Evolutionary conservation across 2,888 invertebrate genomes (phyloP).

Genomic region (Epirrhoe alternata): DNA sequence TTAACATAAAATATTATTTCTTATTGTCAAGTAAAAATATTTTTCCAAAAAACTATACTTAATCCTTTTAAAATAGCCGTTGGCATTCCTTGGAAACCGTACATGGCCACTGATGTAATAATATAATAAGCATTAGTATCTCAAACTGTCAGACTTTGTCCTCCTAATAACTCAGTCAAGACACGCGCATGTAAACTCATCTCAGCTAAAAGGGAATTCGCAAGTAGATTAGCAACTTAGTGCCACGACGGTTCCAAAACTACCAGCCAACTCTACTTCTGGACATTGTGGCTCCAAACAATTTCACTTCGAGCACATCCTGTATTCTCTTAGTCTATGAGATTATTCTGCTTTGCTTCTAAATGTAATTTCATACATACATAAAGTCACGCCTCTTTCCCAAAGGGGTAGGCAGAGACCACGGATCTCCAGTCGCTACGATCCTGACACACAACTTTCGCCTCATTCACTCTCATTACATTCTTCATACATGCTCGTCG

Average conservation of each 20-base stretch:
- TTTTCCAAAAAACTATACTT: no score
- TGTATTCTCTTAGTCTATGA: conserved; percentile 11
- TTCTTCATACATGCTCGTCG: no score
- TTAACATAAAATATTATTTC: no score
- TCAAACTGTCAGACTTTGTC: neutral
- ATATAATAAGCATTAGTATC: neutral
- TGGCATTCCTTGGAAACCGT: no score
- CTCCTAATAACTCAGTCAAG: conserved; percentile 33
- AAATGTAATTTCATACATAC: neutral
- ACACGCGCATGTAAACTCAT: conserved; percentile 31
- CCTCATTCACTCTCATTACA: no score
- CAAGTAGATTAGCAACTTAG: conserved; percentile 48
- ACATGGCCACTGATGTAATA: no score
- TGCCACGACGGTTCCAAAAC: conserved; percentile 31
- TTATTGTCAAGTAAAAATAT: no score
- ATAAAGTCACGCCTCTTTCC: no score
- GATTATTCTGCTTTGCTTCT: conserved; percentile 12
- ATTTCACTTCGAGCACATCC: conserved; percentile 30
- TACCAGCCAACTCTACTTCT: conserved; percentile 25
- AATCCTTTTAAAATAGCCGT: no score
- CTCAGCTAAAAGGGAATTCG: conserved; percentile 38
- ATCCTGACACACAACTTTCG: no score
- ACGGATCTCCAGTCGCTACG: no score
- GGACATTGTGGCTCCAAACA: conserved; percentile 40
- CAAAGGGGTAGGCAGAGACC: no score